Percentiles rank a stretch among this genome's conserved stretches.
Conservation (phyloP, 2,888 invertebrate genomes). For the Drosophila niveifrons region DNA sequence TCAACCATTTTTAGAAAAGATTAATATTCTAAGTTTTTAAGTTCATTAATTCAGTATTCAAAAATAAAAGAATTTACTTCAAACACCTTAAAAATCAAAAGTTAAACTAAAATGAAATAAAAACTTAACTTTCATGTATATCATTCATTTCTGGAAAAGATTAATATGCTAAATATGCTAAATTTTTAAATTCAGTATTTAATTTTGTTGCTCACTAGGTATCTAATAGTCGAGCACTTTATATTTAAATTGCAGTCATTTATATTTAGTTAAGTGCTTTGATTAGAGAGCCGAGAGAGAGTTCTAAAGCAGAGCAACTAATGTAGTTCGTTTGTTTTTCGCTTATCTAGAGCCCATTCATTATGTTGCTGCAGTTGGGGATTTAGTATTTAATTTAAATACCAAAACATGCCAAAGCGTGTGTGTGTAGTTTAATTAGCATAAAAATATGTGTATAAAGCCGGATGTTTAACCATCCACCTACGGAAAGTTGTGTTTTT, state of each 20-base stretch:
- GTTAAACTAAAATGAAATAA: too few species aligned
- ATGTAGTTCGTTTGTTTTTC: not conserved
- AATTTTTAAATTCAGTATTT: too few species aligned
- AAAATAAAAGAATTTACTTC: too few species aligned
- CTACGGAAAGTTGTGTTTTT: constrained; percentile 2
- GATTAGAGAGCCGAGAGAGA: not conserved
- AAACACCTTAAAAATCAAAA: too few species aligned
- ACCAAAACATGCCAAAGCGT: constrained; percentile 1
- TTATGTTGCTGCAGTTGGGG: constrained; percentile 1
- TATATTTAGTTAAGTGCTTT: not conserved
- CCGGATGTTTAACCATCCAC: constrained; percentile 10
- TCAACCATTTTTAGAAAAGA: too few species aligned
- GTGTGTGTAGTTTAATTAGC: constrained; percentile 15
- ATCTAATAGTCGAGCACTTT: not conserved
- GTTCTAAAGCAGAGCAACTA: not conserved
- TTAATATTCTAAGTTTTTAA: too few species aligned
- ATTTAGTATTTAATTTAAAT: constrained; percentile 16
- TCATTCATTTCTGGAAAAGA: too few species aligned
- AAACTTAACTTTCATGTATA: too few species aligned
- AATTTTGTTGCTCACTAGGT: too few species aligned
- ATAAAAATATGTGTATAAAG: not conserved
- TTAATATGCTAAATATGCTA: too few species aligned
- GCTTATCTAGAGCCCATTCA: constrained; percentile 13
- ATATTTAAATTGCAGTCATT: not conserved
- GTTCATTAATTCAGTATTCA: too few species aligned